Evolutionary conservation across 2,113 vertebrate species (phyloP), one percentile per base, ranked within the genome.

Genomic region (Thalassoma bifasciatum): DNA sequence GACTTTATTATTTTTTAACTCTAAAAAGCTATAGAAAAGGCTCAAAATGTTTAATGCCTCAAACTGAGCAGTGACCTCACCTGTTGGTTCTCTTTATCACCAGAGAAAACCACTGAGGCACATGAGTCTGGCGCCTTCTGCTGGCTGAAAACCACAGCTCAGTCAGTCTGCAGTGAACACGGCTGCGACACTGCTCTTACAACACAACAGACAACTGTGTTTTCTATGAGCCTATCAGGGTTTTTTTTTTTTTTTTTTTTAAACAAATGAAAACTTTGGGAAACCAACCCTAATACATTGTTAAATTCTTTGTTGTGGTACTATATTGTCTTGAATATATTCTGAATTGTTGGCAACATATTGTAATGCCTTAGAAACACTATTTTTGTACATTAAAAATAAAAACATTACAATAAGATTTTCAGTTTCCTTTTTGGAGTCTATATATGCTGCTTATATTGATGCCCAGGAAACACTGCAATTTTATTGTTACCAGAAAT

Each of bases 341-440:
- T 66, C 42, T 8, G 26, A 56, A 17, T 42, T 42, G 24, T 70
- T 68, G 23, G 56, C 7, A 36, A 2, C 71, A 46, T 71, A 69
- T 26, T 64, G 42, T 68, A 77, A 62, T 49, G 67, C 34, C 56
- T 79, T 56, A n/a, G 70, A 64, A 76, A 50, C 64, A 79, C 42
- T 88, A 82, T 90, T 90, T 88, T 87, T 87, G 54, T 90, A 87
- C 64, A 58, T 87, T 57, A 70, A 67, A 60, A 66, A 86, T 86
- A 83, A 86, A 89, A 89, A 61, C 13, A 69, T 58, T 81, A 4
- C 46, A 66, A 54, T 59, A 60, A 5, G 19, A 3, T 53, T 22
- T 49, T 14, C 16, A 46, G 3, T 40, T 40, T 2, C 38, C 10
- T 40, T 40, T 40, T 30, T 4, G 30, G 3, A 30, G 6, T 4